Evolutionary conservation across 2,113 vertebrate species (phyloP), one percentile per base, ranked within the genome.

Genomic region (Dolichallabes microphthalmus): DNA sequence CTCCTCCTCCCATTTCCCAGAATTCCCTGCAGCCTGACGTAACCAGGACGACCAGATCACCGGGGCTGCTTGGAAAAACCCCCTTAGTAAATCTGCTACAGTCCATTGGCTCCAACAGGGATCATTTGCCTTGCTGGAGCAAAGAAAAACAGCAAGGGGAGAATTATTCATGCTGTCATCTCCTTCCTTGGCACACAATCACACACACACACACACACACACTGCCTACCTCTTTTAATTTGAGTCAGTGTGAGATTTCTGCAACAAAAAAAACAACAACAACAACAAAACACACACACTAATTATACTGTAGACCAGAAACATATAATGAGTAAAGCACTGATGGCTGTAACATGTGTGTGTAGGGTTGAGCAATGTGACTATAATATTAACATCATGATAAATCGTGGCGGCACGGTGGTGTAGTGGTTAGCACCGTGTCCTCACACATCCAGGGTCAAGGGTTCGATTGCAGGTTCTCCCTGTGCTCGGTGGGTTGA

Each of bases 271-370:
- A n/a, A 45, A 45, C 39, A 45, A 45, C 45, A 8, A 45, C 45
- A 45, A 45, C 45, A 45, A 45, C 45, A 45, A 45, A 8, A 45
- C 7, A 45, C 6, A 45, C 45, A 45, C 9, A 8, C 32, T 71
- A 80, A 85, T 85, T 79, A 85, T 50, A 78, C n/a, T n/a, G n/a
- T n/a, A n/a, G 50, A 20, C 45, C 19, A 39, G 50, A 78, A 78
- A 1, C 50, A 52, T 13, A 12, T 73, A 52, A 25, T n/a, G 50
- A 75, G 50, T 7, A 53, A 53, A 75, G 19, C 55, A 60, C 30
- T 74, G 27, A 35, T 60, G 17, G 68, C 52, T 45, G 20, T 74
- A 50, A 50, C 22, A n/a, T n/a, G 39, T 35, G 30, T 69, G 15
- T 69, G 30, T 3, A 74, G 39, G 32, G 32, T 32, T 39, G 32